Evolutionary conservation across 2,113 vertebrate genomes (phyloP), one percentile per base, ranked within the genome.

Genomic region (Gasterosteus nipponicus): DNA sequence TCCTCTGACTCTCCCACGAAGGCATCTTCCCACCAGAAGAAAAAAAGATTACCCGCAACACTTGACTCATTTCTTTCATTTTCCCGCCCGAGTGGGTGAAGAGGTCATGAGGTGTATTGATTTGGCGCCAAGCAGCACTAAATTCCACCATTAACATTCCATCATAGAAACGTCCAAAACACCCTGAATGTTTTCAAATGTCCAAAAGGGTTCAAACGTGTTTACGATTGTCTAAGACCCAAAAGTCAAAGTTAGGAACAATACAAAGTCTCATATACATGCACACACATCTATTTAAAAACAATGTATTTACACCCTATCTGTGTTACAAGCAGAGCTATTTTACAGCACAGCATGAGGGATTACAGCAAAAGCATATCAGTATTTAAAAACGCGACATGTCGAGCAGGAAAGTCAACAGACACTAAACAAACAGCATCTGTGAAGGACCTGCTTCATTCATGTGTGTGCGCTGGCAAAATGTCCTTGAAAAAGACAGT

Each of bases 31-130:
- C 19, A 46, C 10, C 12, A 42, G 31, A 2, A 2, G 38, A 26
- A 15, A 38, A 54, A 8, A 0, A 44, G 26, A 54, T 54, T 3
- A 39, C 26, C 63, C 18, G 14, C 1, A 61, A 31, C 31, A 73
- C 29, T 29, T 5, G 10, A 63, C 16, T 3, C 33, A 42, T 66
- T 69, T 81, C 18, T 61, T 29, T 7, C 15, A 56, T 75, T 54
- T 80, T 81, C 56, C 65, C 26, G 10, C 65, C 77, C 19, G n/a
- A 63, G 71, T 54, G 69, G 84, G 81, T 81, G 42, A 75, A 81
- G 73, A 86, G 82, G 83, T 84, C 80, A 82, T 51, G 16, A 26
- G 51, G 51, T 26, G 1, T 49, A 82, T 81, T 68, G 86, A 80
- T 76, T 79, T 75, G 66, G 60, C 12, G 22, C 62, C 60, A 41